These are phyloP conservation scores for Drosophila mettleri DNA, from an alignment of 2,888 invertebrate species.

Conservation along the genomic window DNA sequence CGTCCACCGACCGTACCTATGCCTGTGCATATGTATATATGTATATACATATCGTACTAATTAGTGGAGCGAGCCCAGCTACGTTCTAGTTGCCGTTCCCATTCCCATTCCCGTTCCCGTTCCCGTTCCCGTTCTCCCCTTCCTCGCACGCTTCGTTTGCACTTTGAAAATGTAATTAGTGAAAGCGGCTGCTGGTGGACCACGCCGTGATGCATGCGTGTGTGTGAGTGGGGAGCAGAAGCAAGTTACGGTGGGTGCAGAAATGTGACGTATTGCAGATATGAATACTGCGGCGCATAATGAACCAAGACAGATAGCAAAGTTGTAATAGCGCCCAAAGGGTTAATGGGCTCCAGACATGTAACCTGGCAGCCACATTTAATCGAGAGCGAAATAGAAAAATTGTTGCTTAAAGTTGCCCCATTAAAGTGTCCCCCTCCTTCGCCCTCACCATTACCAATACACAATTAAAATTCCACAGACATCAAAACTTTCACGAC, in stretches of 20 bases:
- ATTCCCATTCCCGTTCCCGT: slow-evolving; percentile 3
- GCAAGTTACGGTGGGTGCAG: slow-evolving; percentile 5
- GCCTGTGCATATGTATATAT: slow-evolving; percentile 1
- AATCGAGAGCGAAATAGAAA: slow-evolving; percentile 18
- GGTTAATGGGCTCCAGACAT: slow-evolving; percentile 73
- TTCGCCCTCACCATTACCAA: no score
- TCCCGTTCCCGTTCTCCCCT: slow-evolving; percentile 6
- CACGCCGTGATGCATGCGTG: slow-evolving; percentile 26
- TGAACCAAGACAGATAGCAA: slow-evolving; percentile 68
- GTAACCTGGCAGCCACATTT: slow-evolving; percentile 56
- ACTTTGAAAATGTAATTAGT: slow-evolving; percentile 81
- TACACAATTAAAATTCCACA: slow-evolving; percentile 69
- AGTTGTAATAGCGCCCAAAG: slow-evolving; percentile 60
- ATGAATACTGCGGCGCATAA: slow-evolving; percentile 77
- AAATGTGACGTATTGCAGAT: slow-evolving; percentile 51
- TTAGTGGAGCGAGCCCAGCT: slow-evolving; percentile 63
- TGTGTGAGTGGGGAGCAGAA: slow-evolving; percentile 43
- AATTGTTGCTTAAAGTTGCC: slow-evolving; percentile 25
- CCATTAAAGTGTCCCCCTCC: slow-evolving; percentile 4
- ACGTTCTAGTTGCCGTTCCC: slow-evolving; percentile 39
- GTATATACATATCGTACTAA: slow-evolving; percentile 63
- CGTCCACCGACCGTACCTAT: slow-evolving; percentile 31
- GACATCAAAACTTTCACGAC: slow-evolving; percentile 46
- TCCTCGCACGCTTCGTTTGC: slow-evolving; percentile 78
- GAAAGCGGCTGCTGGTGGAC: slow-evolving; percentile 59